Conservation (phyloP, 1,140 invertebrate species). For the Thrips palmi region DNA sequence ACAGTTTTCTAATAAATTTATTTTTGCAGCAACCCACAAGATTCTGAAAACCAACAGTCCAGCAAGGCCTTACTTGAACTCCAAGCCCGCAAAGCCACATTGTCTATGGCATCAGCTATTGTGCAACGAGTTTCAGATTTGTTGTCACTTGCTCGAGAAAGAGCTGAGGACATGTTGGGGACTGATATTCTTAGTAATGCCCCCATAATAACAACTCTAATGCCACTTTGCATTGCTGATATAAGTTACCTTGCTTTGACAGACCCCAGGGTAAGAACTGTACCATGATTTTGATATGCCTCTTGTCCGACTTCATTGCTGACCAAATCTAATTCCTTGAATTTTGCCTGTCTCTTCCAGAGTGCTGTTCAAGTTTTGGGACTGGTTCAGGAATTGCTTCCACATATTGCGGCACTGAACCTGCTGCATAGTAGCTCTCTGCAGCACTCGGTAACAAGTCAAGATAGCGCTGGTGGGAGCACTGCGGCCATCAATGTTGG, state of each 20-base stretch:
- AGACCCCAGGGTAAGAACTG: conserved; percentile 48
- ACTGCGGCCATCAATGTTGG: conserved; percentile 4
- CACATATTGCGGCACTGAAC: conserved; percentile 74
- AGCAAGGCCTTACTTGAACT: conserved; percentile 46
- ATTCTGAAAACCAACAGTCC: conserved; percentile 41
- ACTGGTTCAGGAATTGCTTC: conserved; percentile 76
- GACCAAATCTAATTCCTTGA: background rate
- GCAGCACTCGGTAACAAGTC: background rate
- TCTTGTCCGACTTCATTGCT: background rate
- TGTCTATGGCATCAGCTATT: conserved; percentile 51
- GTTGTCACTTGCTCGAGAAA: conserved; percentile 46
- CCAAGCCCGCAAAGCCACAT: conserved; percentile 49
- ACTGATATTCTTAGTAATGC: conserved; percentile 33
- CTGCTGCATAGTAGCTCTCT: conserved; percentile 26
- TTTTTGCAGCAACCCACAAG: conserved; percentile 35
- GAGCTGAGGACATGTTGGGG: conserved; percentile 32
- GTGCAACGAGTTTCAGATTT: conserved; percentile 52
- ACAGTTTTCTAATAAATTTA: conserved; percentile 7
- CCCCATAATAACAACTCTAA: conserved; percentile 49
- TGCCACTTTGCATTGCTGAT: conserved; percentile 63
- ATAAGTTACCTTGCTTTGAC: conserved; percentile 61
- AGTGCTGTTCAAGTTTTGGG: conserved; percentile 81
- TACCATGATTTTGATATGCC: conserved; percentile 6
- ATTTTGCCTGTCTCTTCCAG: conserved; percentile 25
- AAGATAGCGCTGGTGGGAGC: background rate